phyloP scores from a whole-genome alignment of 2,888 invertebrate species.

The Zeuzera pyrina region DNA sequence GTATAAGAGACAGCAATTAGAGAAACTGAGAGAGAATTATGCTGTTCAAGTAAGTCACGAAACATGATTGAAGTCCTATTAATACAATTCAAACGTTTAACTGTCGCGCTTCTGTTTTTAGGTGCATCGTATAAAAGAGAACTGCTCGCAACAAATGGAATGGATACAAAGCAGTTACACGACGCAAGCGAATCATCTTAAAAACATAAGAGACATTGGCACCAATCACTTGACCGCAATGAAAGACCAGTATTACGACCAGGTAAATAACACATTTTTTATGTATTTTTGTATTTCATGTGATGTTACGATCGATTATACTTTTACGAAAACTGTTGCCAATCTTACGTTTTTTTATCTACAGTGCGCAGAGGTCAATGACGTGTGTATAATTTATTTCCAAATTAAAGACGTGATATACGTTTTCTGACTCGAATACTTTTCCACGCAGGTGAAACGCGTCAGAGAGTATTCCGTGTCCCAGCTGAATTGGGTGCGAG shows the following conservation, averaged over 20 bases:
- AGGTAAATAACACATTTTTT: constrained; percentile 68
- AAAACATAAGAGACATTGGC: constrained; percentile 93
- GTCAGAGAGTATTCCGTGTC: constrained; percentile 93
- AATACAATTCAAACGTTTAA: background rate
- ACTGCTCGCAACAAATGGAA: constrained; percentile 94
- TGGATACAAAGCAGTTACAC: constrained; percentile 95
- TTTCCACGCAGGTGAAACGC: constrained; percentile 91
- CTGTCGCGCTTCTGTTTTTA: constrained; percentile 28
- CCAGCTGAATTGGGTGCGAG: constrained; percentile 94
- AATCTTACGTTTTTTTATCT: too few relatives aligned
- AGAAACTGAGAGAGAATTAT: constrained; percentile 92
- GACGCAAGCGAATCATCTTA: constrained; percentile 87
- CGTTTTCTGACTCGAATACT: too few relatives aligned
- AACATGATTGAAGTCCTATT: background rate
- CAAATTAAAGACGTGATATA: too few relatives aligned
- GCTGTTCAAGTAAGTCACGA: constrained; percentile 80
- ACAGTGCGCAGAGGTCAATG: too few relatives aligned
- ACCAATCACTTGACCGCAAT: constrained; percentile 88
- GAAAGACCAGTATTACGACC: constrained; percentile 93
- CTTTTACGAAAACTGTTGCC: too few relatives aligned
- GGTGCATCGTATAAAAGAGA: constrained; percentile 93
- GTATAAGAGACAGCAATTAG: constrained; percentile 91
- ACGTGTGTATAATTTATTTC: too few relatives aligned
- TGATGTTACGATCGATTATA: too few relatives aligned
- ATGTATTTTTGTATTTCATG: too few relatives aligned